Percentiles rank a stretch among this genome's conserved stretches.
Conservation (phyloP, 2,113 vertebrate species). For the Colistium nudipinnis region DNA sequence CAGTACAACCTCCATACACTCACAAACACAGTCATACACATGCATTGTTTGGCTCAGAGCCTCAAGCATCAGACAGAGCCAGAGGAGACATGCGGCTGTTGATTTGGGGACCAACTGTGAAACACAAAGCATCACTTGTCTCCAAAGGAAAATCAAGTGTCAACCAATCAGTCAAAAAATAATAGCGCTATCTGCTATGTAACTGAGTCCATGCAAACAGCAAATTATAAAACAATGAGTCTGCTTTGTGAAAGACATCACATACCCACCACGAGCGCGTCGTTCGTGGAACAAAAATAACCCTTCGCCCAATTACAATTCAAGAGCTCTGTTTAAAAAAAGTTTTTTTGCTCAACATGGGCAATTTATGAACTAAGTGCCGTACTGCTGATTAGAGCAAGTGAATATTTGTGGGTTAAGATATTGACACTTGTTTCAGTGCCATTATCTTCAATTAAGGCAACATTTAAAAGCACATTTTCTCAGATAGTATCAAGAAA, state of each 20-base stretch:
- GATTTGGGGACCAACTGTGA: slow-evolving; percentile 76
- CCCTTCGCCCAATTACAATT: neutral
- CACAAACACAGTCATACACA: slow-evolving; percentile 11
- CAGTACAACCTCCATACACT: slow-evolving; percentile 28
- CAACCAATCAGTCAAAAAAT: no score
- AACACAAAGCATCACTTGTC: slow-evolving; percentile 62
- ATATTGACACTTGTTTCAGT: slow-evolving; percentile 12
- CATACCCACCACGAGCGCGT: neutral
- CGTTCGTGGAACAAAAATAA: neutral
- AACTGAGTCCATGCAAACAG: slow-evolving; percentile 1
- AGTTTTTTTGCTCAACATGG: neutral
- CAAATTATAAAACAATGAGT: neutral
- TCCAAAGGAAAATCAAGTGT: slow-evolving; percentile 60
- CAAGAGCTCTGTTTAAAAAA: slow-evolving; percentile 4
- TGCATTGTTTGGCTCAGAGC: slow-evolving; percentile 35
- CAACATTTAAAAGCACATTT: neutral
- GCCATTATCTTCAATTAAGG: slow-evolving; percentile 12
- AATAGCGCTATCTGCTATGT: neutral
- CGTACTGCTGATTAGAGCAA: slow-evolving; percentile 7
- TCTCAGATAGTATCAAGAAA: neutral
- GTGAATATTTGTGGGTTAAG: slow-evolving; percentile 5
- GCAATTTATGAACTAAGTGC: neutral
- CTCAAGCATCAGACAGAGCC: slow-evolving; percentile 47
- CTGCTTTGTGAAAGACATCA: neutral
- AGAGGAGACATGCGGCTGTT: slow-evolving; percentile 65